Evolutionary conservation across 2,797 vertebrate genomes (phyloP).

Genomic region (Ataeniobius toweri): DNA sequence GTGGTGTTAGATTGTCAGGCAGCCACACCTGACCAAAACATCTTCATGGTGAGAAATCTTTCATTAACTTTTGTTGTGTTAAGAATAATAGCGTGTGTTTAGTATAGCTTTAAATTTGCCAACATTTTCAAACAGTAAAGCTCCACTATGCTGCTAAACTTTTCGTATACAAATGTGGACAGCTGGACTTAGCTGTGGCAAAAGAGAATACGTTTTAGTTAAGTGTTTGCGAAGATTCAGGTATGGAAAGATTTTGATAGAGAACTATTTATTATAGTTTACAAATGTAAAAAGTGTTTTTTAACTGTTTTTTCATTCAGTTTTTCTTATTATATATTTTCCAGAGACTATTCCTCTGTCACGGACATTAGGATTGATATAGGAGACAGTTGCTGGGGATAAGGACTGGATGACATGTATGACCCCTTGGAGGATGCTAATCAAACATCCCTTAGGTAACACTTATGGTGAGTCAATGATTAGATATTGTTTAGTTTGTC

Average conservation of each 20-base stretch:
- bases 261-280: too few relatives aligned
- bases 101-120: not conserved
- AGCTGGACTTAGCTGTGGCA: not conserved
- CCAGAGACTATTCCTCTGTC: not conserved
- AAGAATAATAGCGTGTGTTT: not conserved
- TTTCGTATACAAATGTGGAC: not conserved
- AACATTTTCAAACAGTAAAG: not conserved
- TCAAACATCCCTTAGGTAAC: not conserved
- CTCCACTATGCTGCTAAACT: not conserved
- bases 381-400: not conserved
- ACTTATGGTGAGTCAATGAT: too few relatives aligned
- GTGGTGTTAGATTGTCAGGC: too few relatives aligned
- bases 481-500: not conserved
- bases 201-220: not conserved
- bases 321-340: too few relatives aligned
- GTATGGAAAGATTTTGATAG: too few relatives aligned
- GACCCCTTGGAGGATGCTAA: too few relatives aligned
- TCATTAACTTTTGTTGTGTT: not conserved
- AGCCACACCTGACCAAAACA: too few relatives aligned
- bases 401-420: not conserved
- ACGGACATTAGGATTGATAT: not conserved
- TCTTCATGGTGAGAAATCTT: too few relatives aligned
- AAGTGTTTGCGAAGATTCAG: not conserved
- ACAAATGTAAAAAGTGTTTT: too few relatives aligned
- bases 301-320: not conserved